Evolutionary conservation across 2,113 vertebrate genomes (phyloP), one percentile per base, ranked within the genome.

Genomic region (Serinus canaria): DNA sequence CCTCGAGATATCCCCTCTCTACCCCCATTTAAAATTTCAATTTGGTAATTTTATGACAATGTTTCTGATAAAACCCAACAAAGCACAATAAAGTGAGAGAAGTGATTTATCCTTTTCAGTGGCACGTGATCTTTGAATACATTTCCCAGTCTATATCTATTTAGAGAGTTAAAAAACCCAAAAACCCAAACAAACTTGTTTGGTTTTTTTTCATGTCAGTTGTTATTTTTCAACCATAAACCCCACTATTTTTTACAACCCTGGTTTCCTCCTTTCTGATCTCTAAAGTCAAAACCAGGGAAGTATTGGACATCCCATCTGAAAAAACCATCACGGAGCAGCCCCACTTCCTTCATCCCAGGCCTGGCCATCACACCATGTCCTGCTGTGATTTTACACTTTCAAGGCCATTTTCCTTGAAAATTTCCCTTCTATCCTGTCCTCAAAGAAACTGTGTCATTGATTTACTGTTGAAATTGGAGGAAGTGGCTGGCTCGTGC

Each of bases 31-130:
- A 83, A 91, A 95, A 86, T 89, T 93, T 92, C 90, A 91, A 72
- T 96, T 96, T 91, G 84, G 76, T 90, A 52, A 79, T 96, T 96
- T 97, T 92, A 94, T 86, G 81, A 80, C 89, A n/a, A 7, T 3
- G 25, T 60, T 92, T 90, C 46, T 82, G 90, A 77, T 83, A 59
- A 80, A 90, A 64, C 44, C 59, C 81, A 81, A 76, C 56, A 83
- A 86, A 95, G 53, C 76, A 77, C 52, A 72, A 88, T 70, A 44
- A 88, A 88, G 37, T 44, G 70, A 59, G 64, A 64, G 77, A 47
- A 92, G 44, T 75, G 83, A 90, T 95, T 92, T 94, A 68, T 90
- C 58, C 76, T 84, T 68, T 68, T 33, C 89, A 53, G 80, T 11
- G 8, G 31, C 62, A 80, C 62, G 15, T 27, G 69, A 82, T 70